Evolutionary conservation across 2,797 vertebrate genomes (phyloP).

Genomic region (Gymnoscopelus braueri): DNA sequence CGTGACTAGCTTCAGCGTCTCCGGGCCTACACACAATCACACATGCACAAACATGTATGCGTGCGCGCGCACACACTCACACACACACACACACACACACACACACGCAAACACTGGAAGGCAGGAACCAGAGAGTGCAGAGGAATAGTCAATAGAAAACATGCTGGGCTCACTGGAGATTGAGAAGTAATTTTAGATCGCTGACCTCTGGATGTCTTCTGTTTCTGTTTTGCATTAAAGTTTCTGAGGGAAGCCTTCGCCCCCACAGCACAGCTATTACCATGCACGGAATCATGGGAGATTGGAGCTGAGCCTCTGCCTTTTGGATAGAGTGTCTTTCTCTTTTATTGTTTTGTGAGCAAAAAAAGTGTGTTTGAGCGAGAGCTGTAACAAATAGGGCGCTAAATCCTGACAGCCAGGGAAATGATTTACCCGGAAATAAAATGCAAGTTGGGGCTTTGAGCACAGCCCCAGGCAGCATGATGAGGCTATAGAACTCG

Average conservation of each 20-base stretch:
- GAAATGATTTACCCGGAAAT: slow-evolving; percentile 59
- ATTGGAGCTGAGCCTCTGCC: slow-evolving; percentile 32
- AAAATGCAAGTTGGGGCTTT: slow-evolving; percentile 30
- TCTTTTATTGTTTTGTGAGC: slow-evolving; percentile 44
- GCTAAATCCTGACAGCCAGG: slow-evolving; percentile 38
- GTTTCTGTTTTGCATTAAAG: slow-evolving; percentile 79
- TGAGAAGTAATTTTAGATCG: slow-evolving; percentile 78
- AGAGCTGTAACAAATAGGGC: slow-evolving; percentile 36
- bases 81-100: slow-evolving; percentile 20
- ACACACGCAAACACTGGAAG: slow-evolving; percentile 67
- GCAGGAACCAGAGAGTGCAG: slow-evolving; percentile 71
- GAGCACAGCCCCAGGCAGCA: slow-evolving; percentile 45
- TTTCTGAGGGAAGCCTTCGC: slow-evolving; percentile 64
- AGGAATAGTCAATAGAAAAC: slow-evolving; percentile 77
- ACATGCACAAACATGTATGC: neutral
- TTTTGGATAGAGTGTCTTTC: slow-evolving; percentile 47
- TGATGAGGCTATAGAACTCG: slow-evolving; percentile 46
- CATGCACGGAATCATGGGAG: slow-evolving; percentile 66
- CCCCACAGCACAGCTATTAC: slow-evolving; percentile 48
- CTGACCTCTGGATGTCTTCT: slow-evolving; percentile 78
- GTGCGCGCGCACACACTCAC: slow-evolving; percentile 69
- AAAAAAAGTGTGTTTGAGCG: slow-evolving; percentile 26
- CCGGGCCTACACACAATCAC: slow-evolving; percentile 59
- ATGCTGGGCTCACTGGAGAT: slow-evolving; percentile 69
- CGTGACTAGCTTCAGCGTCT: slow-evolving; percentile 83